A percentile compares a stretch with the other conserved stretches of the same genome.
Conservation (phyloP, 1,140 invertebrate genomes). For the Melitaea cinxia region DNA sequence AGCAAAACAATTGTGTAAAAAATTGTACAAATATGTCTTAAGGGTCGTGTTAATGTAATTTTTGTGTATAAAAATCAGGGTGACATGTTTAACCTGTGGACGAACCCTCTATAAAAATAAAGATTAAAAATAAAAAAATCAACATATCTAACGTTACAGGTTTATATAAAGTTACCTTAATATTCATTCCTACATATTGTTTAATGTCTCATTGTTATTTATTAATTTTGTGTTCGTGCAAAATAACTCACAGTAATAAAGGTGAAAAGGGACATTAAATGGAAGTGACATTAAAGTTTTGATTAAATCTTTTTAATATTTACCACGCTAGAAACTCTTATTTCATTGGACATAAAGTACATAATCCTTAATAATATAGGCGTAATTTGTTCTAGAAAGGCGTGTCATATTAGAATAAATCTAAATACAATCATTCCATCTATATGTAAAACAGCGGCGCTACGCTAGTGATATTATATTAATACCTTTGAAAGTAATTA, state of each 20-base stretch:
- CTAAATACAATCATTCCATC: conserved; percentile 26
- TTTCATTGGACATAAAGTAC: neutral
- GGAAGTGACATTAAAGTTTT: conserved; percentile 2
- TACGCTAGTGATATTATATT: neutral
- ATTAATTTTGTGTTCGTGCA: conserved; percentile 1
- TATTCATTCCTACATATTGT: neutral
- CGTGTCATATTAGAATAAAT: conserved; percentile 46
- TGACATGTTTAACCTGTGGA: no score
- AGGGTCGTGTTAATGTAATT: no score
- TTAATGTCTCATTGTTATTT: neutral
- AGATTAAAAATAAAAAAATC: neutral
- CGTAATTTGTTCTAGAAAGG: conserved; percentile 1
- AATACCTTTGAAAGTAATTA: no score
- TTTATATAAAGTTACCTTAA: neutral
- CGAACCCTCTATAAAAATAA: no score
- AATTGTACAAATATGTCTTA: no score
- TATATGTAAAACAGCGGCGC: conserved; percentile 32
- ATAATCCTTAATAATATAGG: conserved; percentile 4
- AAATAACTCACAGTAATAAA: neutral
- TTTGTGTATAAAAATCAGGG: no score
- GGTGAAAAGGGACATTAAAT: conserved; percentile 21
- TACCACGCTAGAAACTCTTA: neutral
- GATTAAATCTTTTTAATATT: neutral
- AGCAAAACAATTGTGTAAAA: no score
- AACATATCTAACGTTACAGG: neutral